Conservation (phyloP, 2,797 vertebrate genomes). For the Chanos chanos region DNA sequence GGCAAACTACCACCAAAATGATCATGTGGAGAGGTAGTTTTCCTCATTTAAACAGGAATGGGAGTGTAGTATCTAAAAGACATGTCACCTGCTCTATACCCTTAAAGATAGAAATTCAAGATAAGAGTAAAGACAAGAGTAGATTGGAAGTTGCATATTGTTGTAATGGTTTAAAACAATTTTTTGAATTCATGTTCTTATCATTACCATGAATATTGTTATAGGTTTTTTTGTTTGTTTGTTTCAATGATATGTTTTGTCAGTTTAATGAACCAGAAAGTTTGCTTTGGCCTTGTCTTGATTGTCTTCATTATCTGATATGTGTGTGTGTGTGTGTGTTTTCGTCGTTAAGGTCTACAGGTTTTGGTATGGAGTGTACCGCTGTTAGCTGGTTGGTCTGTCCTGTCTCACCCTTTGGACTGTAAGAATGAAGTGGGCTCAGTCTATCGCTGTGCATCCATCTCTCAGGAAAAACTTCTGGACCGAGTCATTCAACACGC, state of each 20-base stretch:
- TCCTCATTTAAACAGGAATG: too few species aligned
- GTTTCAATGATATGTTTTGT: too few species aligned
- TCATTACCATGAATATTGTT: slow-evolving; percentile 50
- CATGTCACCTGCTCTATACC: too few species aligned
- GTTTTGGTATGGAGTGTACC: slow-evolving; percentile 43
- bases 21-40: too few species aligned
- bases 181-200: slow-evolving; percentile 33
- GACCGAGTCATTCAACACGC: slow-evolving; percentile 74
- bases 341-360: slow-evolving; percentile 49
- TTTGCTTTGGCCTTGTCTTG: not conserved
- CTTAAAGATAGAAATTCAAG: too few species aligned
- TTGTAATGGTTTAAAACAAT: slow-evolving; percentile 1
- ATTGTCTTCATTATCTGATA: not conserved
- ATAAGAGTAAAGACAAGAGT: too few species aligned
- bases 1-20: too few species aligned
- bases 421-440: slow-evolving; percentile 59
- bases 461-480: slow-evolving; percentile 74
- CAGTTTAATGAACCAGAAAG: too few species aligned
- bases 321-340: slow-evolving; percentile 15
- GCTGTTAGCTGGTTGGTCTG: slow-evolving; percentile 50
- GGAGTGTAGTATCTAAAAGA: too few species aligned
- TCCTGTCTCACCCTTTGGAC: slow-evolving; percentile 55
- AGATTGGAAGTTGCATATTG: too few species aligned
- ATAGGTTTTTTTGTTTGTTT: slow-evolving; percentile 60
- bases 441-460: slow-evolving; percentile 56